Base-by-base conservation (phyloP, 2,113 vertebrate species). In the Engraulis encrasicolus region DNA sequence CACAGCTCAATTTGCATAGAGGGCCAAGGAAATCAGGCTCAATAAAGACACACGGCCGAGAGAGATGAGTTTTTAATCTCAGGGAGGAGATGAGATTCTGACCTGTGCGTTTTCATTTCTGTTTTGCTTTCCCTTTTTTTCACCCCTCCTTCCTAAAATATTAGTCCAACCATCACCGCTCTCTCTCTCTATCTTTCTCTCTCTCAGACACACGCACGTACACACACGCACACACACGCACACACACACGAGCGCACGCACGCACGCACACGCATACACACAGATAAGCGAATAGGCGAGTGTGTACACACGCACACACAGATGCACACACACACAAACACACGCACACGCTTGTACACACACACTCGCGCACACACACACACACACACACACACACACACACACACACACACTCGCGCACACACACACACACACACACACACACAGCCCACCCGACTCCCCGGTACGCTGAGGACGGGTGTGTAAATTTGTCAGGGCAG, bases 1-100 rank as follows among this genome's bases (percentile, higher is more conserved):
- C 95, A 93, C 92, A 88, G 90, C 92, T 94, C 96, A 95, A 97
- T 98, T 97, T 97, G 96, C 96, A 96, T 96, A 94, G 83, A 91
- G 91, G 85, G 89, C 89, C 89, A 86, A 6, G 37, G 87, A 89
- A 96, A 96, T 96, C 96, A 93, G 91, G 94, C 96, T 96, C 95
- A 94, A 95, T 96, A 95, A 93, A 89, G 77, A 91, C 82, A 89
- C 91, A 90, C 92, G 92, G 89, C 92, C 93, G 92, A 91, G 95
- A 96, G 95, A 97, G 96, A 98, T 97, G 96, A 95, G 95, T 96
- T 97, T 99, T 97, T 98, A 99, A 98, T 99, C 95, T 97, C 91
- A 89, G 92, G 88, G 93, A 95, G 95, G 94, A 96, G 96, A 98
- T 98, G 96, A 97, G 96, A 95, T 95, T 96, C 95, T 96, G 96